These are phyloP conservation scores for Aphidoletes aphidimyza DNA, from an alignment of 2,888 invertebrate genomes.

Conservation along the genomic window DNA sequence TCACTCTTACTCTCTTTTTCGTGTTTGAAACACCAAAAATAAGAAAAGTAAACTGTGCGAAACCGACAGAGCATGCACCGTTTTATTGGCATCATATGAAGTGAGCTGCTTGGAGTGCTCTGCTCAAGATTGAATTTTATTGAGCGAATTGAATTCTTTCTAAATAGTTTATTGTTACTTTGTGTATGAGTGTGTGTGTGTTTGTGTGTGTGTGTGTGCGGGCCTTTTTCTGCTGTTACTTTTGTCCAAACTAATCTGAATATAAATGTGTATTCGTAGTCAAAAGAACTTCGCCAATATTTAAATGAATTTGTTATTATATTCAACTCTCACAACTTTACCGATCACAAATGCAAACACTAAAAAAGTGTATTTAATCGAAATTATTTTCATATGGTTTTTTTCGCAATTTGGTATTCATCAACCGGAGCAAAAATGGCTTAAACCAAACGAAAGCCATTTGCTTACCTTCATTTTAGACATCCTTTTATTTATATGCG, in stretches of 20 bases:
- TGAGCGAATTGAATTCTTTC: slow-evolving; percentile 4
- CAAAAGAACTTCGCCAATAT: too few relatives aligned
- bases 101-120: neutral
- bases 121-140: neutral
- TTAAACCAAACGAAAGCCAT: too few relatives aligned
- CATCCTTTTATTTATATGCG: too few relatives aligned
- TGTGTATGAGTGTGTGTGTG: too few relatives aligned
- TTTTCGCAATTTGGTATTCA: neutral
- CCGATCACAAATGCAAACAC: neutral
- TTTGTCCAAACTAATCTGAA: neutral
- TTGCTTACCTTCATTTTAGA: neutral
- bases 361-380: neutral
- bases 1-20: too few relatives aligned
- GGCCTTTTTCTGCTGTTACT: neutral
- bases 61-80: neutral
- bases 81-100: slow-evolving; percentile 15
- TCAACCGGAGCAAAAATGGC: neutral
- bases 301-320: too few relatives aligned
- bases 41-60: neutral
- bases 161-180: neutral
- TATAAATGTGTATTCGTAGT: neutral
- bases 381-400: neutral
- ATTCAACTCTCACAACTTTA: neutral
- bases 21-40: too few relatives aligned
- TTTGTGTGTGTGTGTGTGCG: neutral